Conservation (phyloP, 2,888 invertebrate species). For the Eurois occulta region DNA sequence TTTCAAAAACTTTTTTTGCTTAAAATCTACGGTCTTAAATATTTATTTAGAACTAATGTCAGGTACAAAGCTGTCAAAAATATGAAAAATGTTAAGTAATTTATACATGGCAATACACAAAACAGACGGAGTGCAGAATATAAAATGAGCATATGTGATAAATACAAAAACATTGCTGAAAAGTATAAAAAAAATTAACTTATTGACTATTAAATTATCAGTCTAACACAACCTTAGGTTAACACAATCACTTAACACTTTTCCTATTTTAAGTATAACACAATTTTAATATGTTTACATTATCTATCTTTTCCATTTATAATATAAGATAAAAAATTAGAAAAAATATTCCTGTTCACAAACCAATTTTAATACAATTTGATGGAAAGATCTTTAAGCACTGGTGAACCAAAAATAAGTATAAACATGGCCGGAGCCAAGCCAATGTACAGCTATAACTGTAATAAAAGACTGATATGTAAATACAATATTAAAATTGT, state of each 20-base stretch:
- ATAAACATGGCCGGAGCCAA: not conserved
- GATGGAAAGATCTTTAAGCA: not conserved
- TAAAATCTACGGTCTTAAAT: not conserved
- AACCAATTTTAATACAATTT: not conserved
- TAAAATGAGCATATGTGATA: not conserved
- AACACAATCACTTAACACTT: constrained; percentile 70
- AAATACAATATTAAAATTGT: constrained; percentile 55
- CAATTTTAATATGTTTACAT: constrained; percentile 69
- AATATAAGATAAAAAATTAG: not conserved
- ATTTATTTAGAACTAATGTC: constrained; percentile 18
- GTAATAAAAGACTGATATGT: not conserved
- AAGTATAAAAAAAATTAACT: not conserved
- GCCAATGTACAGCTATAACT: not conserved
- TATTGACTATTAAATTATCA: constrained; percentile 16
- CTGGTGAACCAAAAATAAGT: not conserved
- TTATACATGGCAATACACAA: constrained; percentile 47
- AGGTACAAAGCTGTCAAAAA: constrained; percentile 50
- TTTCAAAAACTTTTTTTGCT: constrained; percentile 39
- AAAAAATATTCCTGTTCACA: not conserved
- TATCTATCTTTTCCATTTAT: not conserved
- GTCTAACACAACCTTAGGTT: constrained; percentile 5
- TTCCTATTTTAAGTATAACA: constrained; percentile 70
- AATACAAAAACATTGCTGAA: not conserved
- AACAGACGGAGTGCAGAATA: not conserved
- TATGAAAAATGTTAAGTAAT: constrained; percentile 74